phyloP scores from a whole-genome alignment of 2,888 invertebrate genomes.

The Aphidius colemani region DNA sequence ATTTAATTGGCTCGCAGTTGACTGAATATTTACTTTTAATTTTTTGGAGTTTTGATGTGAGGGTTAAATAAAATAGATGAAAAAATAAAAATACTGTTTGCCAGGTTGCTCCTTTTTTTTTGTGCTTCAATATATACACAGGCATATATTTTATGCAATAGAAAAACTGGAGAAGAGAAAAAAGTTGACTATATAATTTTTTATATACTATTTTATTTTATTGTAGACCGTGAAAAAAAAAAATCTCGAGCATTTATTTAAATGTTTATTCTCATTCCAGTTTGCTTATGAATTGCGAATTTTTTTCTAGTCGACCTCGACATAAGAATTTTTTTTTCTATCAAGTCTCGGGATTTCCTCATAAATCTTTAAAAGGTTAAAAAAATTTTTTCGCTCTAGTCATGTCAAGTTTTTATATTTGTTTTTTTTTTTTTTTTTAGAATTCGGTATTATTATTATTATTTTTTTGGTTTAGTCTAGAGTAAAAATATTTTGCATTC shows the following conservation, averaged over 20 bases:
- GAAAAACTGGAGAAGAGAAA: conserved; percentile 22
- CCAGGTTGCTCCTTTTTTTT: no score
- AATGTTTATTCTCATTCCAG: conserved; percentile 42
- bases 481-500: no score
- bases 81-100: no score
- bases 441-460: no score
- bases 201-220: conserved; percentile 23
- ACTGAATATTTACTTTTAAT: conserved; percentile 27
- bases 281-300: conserved; percentile 14
- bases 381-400: no score
- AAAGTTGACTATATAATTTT: conserved; percentile 26
- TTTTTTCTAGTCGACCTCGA: conserved; percentile 24
- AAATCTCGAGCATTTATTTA: conserved; percentile 40
- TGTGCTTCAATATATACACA: no score
- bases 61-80: no score
- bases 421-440: no score
- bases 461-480: no score
- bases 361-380: no score
- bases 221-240: background rate
- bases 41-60: conserved; percentile 14
- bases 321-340: background rate
- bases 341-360: no score
- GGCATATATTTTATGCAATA: background rate
- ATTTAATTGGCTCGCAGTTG: conserved; percentile 4
- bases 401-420: no score